Percentiles rank a stretch among this genome's conserved stretches.
Evolutionary conservation across 2,113 vertebrate genomes (phyloP).

Genomic region (Camelus bactrianus): DNA sequence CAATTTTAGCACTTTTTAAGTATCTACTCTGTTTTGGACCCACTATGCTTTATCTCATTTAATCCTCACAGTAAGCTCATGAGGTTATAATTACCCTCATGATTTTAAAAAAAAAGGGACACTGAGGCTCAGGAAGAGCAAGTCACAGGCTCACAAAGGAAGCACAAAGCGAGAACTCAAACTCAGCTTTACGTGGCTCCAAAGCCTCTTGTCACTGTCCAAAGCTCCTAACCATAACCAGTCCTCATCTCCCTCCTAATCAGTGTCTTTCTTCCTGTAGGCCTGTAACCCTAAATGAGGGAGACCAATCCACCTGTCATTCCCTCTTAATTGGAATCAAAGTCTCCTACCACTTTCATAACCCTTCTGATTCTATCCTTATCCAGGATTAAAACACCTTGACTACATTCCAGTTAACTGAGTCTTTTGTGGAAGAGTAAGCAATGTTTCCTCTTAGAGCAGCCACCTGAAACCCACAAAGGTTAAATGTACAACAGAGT

Average conservation of each 20-base stretch:
- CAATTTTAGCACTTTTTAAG: neutral
- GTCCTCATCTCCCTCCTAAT: neutral
- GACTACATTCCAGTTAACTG: neutral
- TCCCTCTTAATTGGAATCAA: neutral
- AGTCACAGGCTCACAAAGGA: conserved; percentile 6
- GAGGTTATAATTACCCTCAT: neutral
- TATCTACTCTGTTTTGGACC: neutral
- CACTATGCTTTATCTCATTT: neutral
- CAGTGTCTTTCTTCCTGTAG: neutral
- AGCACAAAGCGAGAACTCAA: neutral
- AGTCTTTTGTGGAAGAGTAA: neutral
- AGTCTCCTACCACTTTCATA: neutral
- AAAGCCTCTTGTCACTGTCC: neutral
- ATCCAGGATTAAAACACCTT: neutral
- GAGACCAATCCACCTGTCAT: neutral
- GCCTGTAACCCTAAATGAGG: neutral
- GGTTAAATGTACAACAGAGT: neutral
- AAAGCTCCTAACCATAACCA: neutral
- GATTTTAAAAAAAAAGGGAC: neutral
- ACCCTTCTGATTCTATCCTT: neutral
- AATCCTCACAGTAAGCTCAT: neutral
- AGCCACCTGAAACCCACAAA: neutral
- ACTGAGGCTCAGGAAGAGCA: neutral
- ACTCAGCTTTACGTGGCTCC: neutral
- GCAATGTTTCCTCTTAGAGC: neutral